These are phyloP conservation scores for Cerceris ruficornis DNA, from an alignment of 2,888 invertebrate species.

Conservation along the genomic window DNA sequence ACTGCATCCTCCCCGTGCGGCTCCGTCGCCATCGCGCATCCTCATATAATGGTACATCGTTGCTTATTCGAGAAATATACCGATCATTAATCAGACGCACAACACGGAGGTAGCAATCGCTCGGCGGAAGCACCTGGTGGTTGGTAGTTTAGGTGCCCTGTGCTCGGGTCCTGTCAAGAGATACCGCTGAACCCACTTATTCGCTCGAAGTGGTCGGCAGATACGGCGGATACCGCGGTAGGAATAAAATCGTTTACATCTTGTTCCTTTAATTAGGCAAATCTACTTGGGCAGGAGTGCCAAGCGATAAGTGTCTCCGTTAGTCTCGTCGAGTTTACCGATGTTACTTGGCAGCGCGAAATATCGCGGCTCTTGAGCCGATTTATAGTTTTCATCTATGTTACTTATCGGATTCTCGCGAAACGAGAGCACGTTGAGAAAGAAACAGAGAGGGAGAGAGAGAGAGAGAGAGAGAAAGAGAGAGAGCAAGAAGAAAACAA, in stretches of 20 bases:
- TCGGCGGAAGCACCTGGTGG: constrained; percentile 66
- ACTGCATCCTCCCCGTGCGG: not conserved
- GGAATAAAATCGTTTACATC: constrained; percentile 52
- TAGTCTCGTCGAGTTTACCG: constrained; percentile 21
- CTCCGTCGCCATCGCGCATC: constrained; percentile 21
- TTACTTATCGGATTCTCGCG: too few relatives aligned
- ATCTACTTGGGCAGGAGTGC: constrained; percentile 40
- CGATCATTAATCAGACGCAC: constrained; percentile 76
- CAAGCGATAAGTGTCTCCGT: constrained; percentile 40
- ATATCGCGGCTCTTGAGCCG: constrained; percentile 8
- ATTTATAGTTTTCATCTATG: constrained; percentile 8
- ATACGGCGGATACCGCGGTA: constrained; percentile 52
- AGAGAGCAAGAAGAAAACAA: not conserved
- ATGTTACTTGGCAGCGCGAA: not conserved
- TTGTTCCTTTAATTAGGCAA: constrained; percentile 72
- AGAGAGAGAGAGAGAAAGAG: not conserved
- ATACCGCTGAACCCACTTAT: constrained; percentile 49
- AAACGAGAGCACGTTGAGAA: not conserved
- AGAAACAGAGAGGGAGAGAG: not conserved
- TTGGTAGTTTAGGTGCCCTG: constrained; percentile 28
- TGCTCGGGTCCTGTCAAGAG: constrained; percentile 30
- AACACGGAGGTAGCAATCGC: constrained; percentile 21
- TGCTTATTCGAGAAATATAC: constrained; percentile 79
- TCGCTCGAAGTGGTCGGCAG: constrained; percentile 57
- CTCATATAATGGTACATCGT: constrained; percentile 10